phyloP scores from a whole-genome alignment of 1,140 invertebrate genomes.

The Drosophila bocqueti region DNA sequence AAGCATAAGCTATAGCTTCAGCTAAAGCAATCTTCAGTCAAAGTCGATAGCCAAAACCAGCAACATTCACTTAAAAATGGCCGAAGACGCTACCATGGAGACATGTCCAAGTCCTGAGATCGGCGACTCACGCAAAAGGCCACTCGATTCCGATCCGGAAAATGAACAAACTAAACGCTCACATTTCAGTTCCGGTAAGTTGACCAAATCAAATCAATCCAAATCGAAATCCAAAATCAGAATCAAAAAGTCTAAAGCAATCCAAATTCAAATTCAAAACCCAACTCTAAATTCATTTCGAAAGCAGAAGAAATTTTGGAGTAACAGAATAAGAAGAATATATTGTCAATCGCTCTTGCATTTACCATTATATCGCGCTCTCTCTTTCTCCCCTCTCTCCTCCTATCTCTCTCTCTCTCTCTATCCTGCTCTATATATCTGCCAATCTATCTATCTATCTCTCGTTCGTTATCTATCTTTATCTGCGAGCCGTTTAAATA shows the following conservation, averaged over 20 bases:
- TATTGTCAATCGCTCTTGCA: constrained; percentile 79
- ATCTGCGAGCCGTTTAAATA: constrained; percentile 62
- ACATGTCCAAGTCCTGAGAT: constrained; percentile 91
- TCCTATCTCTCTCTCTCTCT: constrained; percentile 10
- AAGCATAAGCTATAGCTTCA: constrained; percentile 23
- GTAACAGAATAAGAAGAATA: constrained; percentile 33
- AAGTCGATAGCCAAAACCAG: constrained; percentile 62
- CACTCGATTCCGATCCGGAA: constrained; percentile 92
- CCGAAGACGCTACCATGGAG: constrained; percentile 91
- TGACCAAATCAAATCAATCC: constrained; percentile 56
- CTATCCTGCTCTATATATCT: constrained; percentile 21
- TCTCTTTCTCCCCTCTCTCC: constrained; percentile 29
- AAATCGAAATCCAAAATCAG: constrained; percentile 46
- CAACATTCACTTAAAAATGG: constrained; percentile 85
- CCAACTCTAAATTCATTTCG: constrained; percentile 50
- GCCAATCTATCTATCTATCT: constrained; percentile 41
- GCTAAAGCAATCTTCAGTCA: constrained; percentile 50
- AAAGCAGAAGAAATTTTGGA: constrained; percentile 27
- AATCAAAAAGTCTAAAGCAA: constrained; percentile 49
- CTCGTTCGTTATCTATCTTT: constrained; percentile 39
- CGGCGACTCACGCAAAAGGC: constrained; percentile 92
- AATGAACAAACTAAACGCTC: constrained; percentile 94
- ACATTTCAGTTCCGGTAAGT: constrained; percentile 93
- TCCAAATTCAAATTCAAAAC: constrained; percentile 38
- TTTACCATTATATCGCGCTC: constrained; percentile 70